Conservation (phyloP, 2,888 invertebrate genomes). For the Allacma fusca region DNA sequence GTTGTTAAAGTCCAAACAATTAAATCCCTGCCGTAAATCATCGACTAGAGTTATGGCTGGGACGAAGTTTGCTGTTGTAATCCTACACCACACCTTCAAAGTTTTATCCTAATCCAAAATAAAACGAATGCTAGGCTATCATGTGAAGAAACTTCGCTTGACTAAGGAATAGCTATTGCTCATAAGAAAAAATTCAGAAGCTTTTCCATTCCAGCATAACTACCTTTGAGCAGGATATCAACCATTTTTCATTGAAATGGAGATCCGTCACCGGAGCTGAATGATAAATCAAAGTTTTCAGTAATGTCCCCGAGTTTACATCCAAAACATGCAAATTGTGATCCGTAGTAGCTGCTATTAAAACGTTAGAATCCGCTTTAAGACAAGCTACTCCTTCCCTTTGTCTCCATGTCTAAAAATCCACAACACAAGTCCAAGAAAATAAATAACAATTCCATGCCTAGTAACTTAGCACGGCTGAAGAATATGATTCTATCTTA, state of each 20-base stretch:
- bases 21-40: not conserved
- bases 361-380: not conserved
- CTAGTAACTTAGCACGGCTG: not conserved
- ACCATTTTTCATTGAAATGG: not conserved
- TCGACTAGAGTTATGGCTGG: not conserved
- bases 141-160: too few species aligned
- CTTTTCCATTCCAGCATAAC: too few species aligned
- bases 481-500: not conserved
- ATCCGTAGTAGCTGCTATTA: not conserved
- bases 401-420: not conserved
- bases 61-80: not conserved
- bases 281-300: not conserved
- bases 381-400: not conserved
- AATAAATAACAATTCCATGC: not conserved
- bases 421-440: not conserved
- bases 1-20: not conserved
- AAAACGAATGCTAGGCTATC: too few species aligned
- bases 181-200: too few species aligned
- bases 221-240: not conserved
- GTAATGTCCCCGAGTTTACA: not conserved
- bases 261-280: not conserved
- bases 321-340: not conserved
- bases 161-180: too few species aligned
- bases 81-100: not conserved
- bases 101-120: not conserved